These are phyloP conservation scores for Coenonympha arcania DNA, from an alignment of 2,888 invertebrate species.

Conservation along the genomic window DNA sequence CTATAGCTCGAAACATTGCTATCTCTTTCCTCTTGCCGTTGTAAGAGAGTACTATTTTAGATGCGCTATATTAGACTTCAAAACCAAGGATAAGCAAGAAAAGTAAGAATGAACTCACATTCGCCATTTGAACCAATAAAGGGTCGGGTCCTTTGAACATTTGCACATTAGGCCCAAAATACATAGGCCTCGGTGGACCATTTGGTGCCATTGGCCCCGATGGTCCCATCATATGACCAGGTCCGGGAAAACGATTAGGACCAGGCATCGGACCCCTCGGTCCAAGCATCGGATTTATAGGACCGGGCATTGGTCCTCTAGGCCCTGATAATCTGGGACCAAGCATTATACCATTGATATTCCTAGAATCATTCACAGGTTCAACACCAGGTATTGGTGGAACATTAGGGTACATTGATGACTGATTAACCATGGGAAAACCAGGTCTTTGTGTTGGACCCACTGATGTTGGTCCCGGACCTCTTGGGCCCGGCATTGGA, in stretches of 20 bases:
- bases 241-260: not conserved
- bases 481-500: not conserved
- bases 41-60: too few species aligned
- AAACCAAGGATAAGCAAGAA: too few species aligned
- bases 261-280: constrained; percentile 13
- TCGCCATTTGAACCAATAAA: constrained; percentile 35
- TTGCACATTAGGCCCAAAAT: constrained; percentile 4
- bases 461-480: not conserved
- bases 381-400: constrained; percentile 13
- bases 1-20: too few species aligned
- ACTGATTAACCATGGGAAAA: not conserved
- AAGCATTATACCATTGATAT: not conserved
- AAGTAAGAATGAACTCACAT: constrained; percentile 35
- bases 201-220: not conserved
- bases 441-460: not conserved
- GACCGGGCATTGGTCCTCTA: constrained; percentile 1
- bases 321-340: constrained; percentile 1
- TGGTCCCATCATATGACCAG: not conserved
- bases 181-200: constrained; percentile 8
- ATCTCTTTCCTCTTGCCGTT: too few species aligned
- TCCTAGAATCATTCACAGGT: not conserved
- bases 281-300: not conserved
- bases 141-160: constrained; percentile 27
- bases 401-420: constrained; percentile 1
- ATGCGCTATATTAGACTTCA: too few species aligned